Conservation (phyloP, 2,888 invertebrate genomes). For the Hermaeophaga mercurialis region DNA sequence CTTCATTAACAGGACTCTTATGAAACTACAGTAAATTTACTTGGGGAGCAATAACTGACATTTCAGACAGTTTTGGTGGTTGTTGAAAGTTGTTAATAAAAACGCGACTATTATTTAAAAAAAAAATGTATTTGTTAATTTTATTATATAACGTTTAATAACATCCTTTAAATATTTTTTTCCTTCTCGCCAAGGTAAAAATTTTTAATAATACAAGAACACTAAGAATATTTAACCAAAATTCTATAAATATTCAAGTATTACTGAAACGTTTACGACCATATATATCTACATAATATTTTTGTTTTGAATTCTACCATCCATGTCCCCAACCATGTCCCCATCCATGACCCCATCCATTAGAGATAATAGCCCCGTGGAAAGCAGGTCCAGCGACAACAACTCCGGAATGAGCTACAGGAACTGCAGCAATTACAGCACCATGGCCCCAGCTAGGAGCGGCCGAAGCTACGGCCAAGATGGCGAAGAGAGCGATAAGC, state of each 20-base stretch:
- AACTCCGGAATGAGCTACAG: conserved; percentile 2
- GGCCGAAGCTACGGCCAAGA: conserved; percentile 7
- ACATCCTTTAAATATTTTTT: too few relatives aligned
- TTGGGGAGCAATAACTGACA: too few relatives aligned
- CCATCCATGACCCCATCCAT: conserved; percentile 12
- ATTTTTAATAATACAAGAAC: conserved; percentile 5
- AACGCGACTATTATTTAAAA: too few relatives aligned
- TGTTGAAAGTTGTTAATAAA: too few relatives aligned
- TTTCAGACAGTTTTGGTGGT: too few relatives aligned
- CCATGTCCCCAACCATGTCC: conserved; percentile 10
- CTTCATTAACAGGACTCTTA: too few relatives aligned
- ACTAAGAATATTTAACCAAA: not conserved
- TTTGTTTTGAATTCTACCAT: too few relatives aligned
- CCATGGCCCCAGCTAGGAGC: conserved; percentile 11
- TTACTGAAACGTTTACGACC: not conserved
- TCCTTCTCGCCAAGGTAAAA: too few relatives aligned
- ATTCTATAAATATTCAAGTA: not conserved
- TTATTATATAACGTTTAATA: too few relatives aligned
- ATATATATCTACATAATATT: not conserved
- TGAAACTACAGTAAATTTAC: too few relatives aligned
- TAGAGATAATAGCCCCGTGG: not conserved
- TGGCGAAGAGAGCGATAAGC: conserved; percentile 4
- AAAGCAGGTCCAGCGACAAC: conserved; percentile 7
- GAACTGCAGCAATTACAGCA: conserved; percentile 1
- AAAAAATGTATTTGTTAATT: too few relatives aligned